phyloP scores from a whole-genome alignment of 2,797 vertebrate genomes.

The Gadopsis bispinosus region DNA sequence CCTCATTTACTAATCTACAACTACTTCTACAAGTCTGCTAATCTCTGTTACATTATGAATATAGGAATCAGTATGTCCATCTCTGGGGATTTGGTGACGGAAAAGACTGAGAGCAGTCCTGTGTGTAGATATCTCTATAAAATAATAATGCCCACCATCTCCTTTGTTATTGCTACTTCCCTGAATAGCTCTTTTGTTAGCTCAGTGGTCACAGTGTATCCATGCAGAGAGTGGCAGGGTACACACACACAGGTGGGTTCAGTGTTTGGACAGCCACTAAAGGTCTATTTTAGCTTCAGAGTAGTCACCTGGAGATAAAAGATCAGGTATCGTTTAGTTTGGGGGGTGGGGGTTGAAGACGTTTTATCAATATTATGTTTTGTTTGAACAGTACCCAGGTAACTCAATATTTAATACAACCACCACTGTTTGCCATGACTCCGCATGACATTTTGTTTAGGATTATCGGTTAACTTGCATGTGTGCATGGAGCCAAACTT shows the following conservation, averaged over 20 bases:
- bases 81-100: not conserved
- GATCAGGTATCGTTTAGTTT: conserved; percentile 29
- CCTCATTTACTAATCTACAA: not conserved
- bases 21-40: not conserved
- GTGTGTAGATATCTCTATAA: conserved; percentile 9
- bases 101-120: not conserved
- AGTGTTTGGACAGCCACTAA: conserved; percentile 59
- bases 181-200: conserved; percentile 61
- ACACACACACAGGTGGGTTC: conserved; percentile 55
- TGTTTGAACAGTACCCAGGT: conserved; percentile 39
- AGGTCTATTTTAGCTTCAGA: conserved; percentile 52
- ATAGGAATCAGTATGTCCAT: not conserved
- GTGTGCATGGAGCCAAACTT: not conserved
- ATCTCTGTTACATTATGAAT: conserved; percentile 11
- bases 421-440: conserved; percentile 9
- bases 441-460: not conserved
- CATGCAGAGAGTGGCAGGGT: conserved; percentile 45
- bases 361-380: not conserved
- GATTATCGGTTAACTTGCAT: not conserved
- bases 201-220: conserved; percentile 36
- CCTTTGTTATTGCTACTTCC: conserved; percentile 28
- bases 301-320: conserved; percentile 65
- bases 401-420: not conserved
- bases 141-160: conserved; percentile 9
- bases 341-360: not conserved